Evolutionary conservation across 2,797 vertebrate species (phyloP).

Genomic region (Sebastes jordani): DNA sequence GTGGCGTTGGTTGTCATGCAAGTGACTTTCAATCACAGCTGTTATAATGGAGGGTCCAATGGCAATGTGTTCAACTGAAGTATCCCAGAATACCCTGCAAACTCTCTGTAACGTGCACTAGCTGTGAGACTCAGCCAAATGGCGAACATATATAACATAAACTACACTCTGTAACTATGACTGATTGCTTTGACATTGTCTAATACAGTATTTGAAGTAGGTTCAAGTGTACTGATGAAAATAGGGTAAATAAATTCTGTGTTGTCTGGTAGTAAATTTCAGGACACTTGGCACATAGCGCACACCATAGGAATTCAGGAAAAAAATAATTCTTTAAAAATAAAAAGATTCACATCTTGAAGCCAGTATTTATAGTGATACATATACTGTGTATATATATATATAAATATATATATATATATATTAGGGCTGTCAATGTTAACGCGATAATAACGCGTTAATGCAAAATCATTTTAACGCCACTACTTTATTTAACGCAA

Average conservation of each 20-base stretch:
- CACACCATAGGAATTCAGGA: not conserved
- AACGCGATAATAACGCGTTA: too few species aligned
- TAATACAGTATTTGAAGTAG: not conserved
- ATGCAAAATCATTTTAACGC: too few species aligned
- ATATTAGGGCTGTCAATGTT: not conserved
- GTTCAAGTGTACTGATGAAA: not conserved
- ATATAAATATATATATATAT: not conserved
- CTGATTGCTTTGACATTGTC: not conserved
- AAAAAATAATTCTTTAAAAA: not conserved
- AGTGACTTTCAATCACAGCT: too few species aligned
- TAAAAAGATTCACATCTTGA: not conserved
- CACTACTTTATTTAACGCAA: too few species aligned
- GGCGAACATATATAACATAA: too few species aligned
- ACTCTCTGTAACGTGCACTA: too few species aligned
- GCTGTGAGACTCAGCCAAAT: too few species aligned
- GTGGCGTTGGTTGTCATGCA: too few species aligned
- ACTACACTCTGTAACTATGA: not conserved
- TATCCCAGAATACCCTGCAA: too few species aligned
- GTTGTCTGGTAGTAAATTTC: not conserved
- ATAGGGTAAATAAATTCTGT: not conserved
- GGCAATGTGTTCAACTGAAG: too few species aligned
- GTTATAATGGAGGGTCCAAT: too few species aligned
- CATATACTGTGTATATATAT: not conserved
- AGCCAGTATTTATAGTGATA: not conserved
- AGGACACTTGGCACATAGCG: too few species aligned